Evolutionary conservation across 2,888 invertebrate species (phyloP).

Genomic region (Mantis religiosa): DNA sequence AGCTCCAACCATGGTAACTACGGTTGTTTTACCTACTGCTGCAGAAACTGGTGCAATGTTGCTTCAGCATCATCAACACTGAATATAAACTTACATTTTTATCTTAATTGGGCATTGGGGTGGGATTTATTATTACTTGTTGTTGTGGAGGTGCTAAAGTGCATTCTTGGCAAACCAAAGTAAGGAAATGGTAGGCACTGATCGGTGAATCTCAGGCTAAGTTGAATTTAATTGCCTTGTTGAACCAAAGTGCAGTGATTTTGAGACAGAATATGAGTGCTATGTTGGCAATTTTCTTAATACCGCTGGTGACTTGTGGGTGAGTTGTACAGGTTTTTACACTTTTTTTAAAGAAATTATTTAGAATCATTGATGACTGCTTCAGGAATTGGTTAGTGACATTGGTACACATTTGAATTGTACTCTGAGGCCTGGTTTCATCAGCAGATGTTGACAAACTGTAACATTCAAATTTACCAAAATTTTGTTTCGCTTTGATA

Average conservation of each 20-base stretch:
- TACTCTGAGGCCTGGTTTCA: neutral
- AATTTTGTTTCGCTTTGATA: too few species aligned
- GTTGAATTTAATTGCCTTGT: neutral
- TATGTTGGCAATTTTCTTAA: neutral
- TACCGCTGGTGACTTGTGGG: neutral
- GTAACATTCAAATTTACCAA: too few species aligned
- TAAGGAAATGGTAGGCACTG: neutral
- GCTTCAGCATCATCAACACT: slow-evolving; percentile 44
- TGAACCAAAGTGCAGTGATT: neutral
- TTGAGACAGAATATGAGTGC: neutral
- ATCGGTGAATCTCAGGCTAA: neutral
- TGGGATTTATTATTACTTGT: neutral
- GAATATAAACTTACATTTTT: neutral
- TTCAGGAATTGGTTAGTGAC: neutral
- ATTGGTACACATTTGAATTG: neutral
- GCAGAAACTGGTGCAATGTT: slow-evolving; percentile 48
- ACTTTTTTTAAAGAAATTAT: neutral
- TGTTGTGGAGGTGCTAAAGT: neutral
- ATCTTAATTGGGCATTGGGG: neutral
- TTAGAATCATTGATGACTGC: neutral
- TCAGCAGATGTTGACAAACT: too few species aligned
- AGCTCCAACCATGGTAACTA: slow-evolving; percentile 39
- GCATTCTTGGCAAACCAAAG: neutral
- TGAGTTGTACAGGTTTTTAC: neutral
- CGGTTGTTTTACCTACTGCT: slow-evolving; percentile 53